Evolutionary conservation across 2,113 vertebrate genomes (phyloP).

Genomic region (Craseonycteris thonglongyai): DNA sequence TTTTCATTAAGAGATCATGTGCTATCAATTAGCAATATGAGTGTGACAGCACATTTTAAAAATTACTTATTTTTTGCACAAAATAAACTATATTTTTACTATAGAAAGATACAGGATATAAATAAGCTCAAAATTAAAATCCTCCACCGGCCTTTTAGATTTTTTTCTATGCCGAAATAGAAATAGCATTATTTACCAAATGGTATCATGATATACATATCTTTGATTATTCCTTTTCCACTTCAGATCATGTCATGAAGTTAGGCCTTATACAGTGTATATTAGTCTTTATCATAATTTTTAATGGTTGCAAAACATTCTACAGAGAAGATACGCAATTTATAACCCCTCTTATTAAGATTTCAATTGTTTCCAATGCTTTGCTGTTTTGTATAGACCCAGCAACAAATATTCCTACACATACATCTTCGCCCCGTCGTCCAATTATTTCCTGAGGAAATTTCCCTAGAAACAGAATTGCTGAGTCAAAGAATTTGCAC

Average conservation of each 20-base stretch:
- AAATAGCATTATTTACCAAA: neutral
- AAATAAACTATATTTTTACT: neutral
- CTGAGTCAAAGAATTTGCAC: neutral
- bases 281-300: neutral
- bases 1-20: neutral
- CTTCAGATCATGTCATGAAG: neutral
- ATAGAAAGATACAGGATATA: neutral
- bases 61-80: neutral
- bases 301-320: neutral
- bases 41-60: neutral
- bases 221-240: neutral
- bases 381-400: neutral
- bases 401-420: neutral
- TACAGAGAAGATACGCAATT: neutral
- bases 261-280: neutral
- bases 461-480: constrained; percentile 3
- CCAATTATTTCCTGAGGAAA: constrained; percentile 15
- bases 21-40: neutral
- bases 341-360: neutral
- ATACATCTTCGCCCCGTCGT: neutral
- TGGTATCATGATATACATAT: neutral
- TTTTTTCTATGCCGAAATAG: constrained; percentile 15
- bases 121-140: neutral
- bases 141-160: neutral
- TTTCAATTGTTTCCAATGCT: neutral